Conservation (phyloP, 1,140 invertebrate species). For the Atopsyche davidsoni region DNA sequence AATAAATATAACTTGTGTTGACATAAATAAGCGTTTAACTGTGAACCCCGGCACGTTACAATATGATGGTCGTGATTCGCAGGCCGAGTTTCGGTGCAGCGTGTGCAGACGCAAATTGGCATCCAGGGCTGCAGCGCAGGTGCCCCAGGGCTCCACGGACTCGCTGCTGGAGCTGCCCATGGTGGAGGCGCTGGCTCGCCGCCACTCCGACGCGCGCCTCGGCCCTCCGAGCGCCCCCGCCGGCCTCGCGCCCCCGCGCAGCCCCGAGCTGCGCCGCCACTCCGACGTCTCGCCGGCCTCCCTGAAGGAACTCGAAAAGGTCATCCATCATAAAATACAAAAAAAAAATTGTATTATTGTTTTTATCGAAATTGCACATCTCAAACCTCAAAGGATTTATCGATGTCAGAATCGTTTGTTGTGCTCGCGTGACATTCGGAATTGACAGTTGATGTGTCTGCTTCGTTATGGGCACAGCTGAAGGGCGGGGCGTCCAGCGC, state of each 20-base stretch:
- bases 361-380: no score
- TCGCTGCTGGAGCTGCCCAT: constrained; percentile 72
- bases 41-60: no score
- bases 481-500: constrained; percentile 21
- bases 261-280: constrained; percentile 69
- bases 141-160: constrained; percentile 69
- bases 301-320: constrained; percentile 77
- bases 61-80: constrained; percentile 18
- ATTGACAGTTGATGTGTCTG: no score
- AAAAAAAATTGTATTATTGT: constrained; percentile 3
- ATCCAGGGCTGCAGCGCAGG: constrained; percentile 59
- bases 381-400: no score
- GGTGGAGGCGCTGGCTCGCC: constrained; percentile 63
- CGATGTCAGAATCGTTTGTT: no score
- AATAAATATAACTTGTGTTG: no score
- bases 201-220: constrained; percentile 73
- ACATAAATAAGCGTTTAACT: no score
- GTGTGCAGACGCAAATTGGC: constrained; percentile 74
- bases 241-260: constrained; percentile 65
- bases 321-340: constrained; percentile 38
- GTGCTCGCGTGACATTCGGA: no score
- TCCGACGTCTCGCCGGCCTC: constrained; percentile 79
- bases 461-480: constrained; percentile 31
- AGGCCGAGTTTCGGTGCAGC: constrained; percentile 73
- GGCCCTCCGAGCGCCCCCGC: constrained; percentile 51